Evolutionary conservation across 2,888 invertebrate genomes (phyloP), one percentile per base, ranked within the genome.

Genomic region (Pterostichus niger): DNA sequence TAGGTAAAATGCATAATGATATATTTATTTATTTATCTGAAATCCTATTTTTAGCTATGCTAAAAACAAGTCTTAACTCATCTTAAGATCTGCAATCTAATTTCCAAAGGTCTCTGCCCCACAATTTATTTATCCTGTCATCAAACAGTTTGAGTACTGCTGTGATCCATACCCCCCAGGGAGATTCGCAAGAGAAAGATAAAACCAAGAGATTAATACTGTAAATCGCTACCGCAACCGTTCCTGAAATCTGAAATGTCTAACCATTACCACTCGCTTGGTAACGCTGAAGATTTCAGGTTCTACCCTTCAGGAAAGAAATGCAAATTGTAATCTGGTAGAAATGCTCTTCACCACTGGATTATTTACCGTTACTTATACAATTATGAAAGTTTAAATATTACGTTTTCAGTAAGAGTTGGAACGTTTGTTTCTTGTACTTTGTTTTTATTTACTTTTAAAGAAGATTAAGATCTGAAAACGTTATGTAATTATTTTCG

Each of bases 141-240:
- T 49, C 24, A 1, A 49, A 49, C 40, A 40, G 10, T 49, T 49
- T 49, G 11, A 11, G 49, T 9, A n/a, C 13, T 10, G 5, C 49
- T 49, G 49, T 49, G 9, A 40, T 6, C 40, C 40, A 49, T 49
- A 49, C 49, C 49, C 13, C 2, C 49, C 40, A 40, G 40, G 10
- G 49, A 49, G 49, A n/a, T n/a, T n/a, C 49, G 49, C 49, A 49
- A 6, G 13, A 49, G n/a, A 10, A 49, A 49, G 49, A 49, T 49
- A 49, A 49, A 49, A 49, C 49, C 49, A n/a, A 11, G 49, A 49
- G 49, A 49, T 49, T 49, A 49, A 49, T 49, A 49, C 49, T n/a
- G 49, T 49, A 49, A 49, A 49, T 10, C 49, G 4, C 40, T 40
- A 9, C 40, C 9, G 40, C 40, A 7, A 40, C 6, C 40, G 7